Evolutionary conservation across 2,113 vertebrate species (phyloP).

Genomic region (Colossoma macropomum): DNA sequence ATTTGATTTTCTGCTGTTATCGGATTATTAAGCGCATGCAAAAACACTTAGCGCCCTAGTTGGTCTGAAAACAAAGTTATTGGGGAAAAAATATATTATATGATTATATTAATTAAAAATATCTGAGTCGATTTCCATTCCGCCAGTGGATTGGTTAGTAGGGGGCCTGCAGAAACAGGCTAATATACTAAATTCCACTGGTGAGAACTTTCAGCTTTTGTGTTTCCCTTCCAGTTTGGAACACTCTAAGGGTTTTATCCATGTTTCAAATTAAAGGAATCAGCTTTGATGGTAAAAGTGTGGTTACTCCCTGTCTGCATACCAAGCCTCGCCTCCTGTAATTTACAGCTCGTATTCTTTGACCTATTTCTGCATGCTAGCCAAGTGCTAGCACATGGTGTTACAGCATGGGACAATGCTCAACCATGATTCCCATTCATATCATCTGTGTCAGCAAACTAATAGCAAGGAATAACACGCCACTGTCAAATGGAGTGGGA

Average conservation of each 20-base stretch:
- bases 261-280: conserved; percentile 1
- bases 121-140: too few relatives aligned
- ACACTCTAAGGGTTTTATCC: not conserved
- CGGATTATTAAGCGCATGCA: too few relatives aligned
- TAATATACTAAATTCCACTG: not conserved
- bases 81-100: too few relatives aligned
- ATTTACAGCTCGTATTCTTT: not conserved
- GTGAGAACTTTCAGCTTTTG: not conserved
- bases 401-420: not conserved
- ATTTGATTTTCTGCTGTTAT: too few relatives aligned
- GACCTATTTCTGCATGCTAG: not conserved
- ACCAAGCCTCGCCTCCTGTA: conserved; percentile 12
- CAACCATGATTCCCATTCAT: not conserved
- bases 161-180: too few relatives aligned
- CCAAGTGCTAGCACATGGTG: not conserved
- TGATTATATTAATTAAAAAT: too few relatives aligned
- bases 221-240: not conserved
- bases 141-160: too few relatives aligned
- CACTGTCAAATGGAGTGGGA: not conserved
- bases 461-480: not conserved
- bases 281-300: conserved; percentile 6
- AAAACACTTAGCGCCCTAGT: too few relatives aligned
- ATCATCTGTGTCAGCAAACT: not conserved
- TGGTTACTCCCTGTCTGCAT: not conserved
- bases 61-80: too few relatives aligned